Evolutionary conservation across 2,113 vertebrate genomes (phyloP).

Genomic region (Capreolus pygargus): DNA sequence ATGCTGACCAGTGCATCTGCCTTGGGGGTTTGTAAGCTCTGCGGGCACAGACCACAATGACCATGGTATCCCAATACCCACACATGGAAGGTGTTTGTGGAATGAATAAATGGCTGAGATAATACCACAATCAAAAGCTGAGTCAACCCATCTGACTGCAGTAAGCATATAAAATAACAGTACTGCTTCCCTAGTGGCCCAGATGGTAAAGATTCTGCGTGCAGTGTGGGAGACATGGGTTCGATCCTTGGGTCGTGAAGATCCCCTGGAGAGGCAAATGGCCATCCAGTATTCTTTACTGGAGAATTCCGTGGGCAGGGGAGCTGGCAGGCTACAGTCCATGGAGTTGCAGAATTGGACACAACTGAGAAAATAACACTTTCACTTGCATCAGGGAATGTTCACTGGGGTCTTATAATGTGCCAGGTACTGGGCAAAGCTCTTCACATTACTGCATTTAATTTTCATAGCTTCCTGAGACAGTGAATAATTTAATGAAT

Average conservation of each 20-base stretch:
- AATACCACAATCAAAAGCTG: neutral
- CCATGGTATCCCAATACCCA: neutral
- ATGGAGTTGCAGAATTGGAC: neutral
- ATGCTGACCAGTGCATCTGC: neutral
- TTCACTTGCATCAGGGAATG: neutral
- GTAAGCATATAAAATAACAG: neutral
- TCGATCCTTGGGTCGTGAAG: neutral
- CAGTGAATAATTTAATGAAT: fast-evolving
- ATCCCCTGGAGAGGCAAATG: neutral
- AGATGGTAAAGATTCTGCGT: neutral
- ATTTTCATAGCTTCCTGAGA: neutral
- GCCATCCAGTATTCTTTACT: neutral
- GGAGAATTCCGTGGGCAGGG: neutral
- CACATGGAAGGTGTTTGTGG: neutral
- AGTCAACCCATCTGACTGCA: neutral
- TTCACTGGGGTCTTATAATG: too few relatives aligned
- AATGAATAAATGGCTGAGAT: neutral
- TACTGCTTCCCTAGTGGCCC: neutral
- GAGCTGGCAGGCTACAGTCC: neutral
- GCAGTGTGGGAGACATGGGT: neutral
- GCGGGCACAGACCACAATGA: fast-evolving
- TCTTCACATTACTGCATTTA: neutral
- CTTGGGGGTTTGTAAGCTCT: neutral
- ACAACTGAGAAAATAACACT: neutral
- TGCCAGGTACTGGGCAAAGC: neutral